Base-by-base conservation (phyloP, 2,888 invertebrate species). In the Drosophila leonis region DNA sequence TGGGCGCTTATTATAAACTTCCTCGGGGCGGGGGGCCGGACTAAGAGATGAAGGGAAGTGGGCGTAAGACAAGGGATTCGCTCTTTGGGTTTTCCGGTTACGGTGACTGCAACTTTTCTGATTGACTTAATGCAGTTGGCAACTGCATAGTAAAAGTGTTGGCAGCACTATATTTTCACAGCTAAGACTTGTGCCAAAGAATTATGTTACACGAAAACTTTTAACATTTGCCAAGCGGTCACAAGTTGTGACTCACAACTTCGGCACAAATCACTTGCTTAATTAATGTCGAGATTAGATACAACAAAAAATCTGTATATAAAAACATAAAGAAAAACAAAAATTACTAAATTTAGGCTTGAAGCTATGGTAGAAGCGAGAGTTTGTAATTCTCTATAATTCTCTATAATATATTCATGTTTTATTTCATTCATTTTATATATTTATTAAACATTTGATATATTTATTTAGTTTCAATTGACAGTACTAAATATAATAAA, bases 81-180 rank as follows among this genome's bases (percentile, higher is more conserved):
- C 24, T 41, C 46, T 20, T 41, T 27, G 24, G 41, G 24, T 42
- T 41, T 72, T 69, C 63, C 61, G 52, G 71, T 65, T 66, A 71
- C 66, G 54, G 61, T 54, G 77, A 88, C 80, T 80, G 59, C 61
- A 90, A 90, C 78, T 89, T 85, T 88, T 88, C 82, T 64, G 86
- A 82, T 90, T 90, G 88, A 90, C 84, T 89, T 87, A 89, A 72
- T 74, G 90, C 82, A 86, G 79, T 83, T 86, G 80, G 73, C 70
- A 87, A 89, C 72, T 88, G 75, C 83, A 62, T 49, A 73, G 64
- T 31, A 18, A 31, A 83, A 86, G 75, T 83, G 84, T 83, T 79
- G 64, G 54, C 71, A 60, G 56, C 31, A 49, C 31, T 75, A 72
- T 65, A 69, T 77, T 78, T 60, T 10, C 48, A 37, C 20, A 10